Evolutionary conservation across 2,113 vertebrate species (phyloP), one percentile per base, ranked within the genome.

Genomic region (Catharus fuscescens): DNA sequence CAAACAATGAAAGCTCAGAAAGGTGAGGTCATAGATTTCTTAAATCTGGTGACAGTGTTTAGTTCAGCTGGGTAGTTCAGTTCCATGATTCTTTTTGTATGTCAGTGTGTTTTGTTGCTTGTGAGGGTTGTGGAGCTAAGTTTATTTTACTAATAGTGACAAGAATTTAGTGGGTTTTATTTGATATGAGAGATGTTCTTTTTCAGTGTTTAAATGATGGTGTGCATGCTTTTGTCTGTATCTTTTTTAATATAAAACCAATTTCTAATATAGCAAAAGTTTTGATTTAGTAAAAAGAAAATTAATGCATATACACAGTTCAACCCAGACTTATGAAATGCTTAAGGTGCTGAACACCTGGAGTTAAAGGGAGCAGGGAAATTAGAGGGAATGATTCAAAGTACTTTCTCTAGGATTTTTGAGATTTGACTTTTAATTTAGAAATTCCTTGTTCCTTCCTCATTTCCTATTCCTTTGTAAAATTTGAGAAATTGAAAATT

Each of bases 1-100:
- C 99, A 99, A 96, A 99, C 99, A 10, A 94, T 99, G 97, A 99
- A 98, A 95, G 99, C 99, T 71, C 99, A 99, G 97, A 99, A 98
- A 99, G 99, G 99, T 99, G 97, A 88, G 48, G 17, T 60, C 31
- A 32, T 54, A 13, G 10, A 26, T 95, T 92, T 70, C n/a, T 88
- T 70, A 7, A 18, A 12, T 88, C 25, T 86, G 15, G 31, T 80
- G 23, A 10, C 19, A 29, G 5, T 53, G 12, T 34, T 80, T 36
- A 56, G 36, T 79, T 83, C 34, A 42, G 25, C 36, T 89, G 48
- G 11, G 11, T 71, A 38, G 47, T 34, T 85, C 32, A 42, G 59
- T 73, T 80, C 42, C 32, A 44, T 42, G 14, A 0, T 77, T 59
- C 8, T 57, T 24, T 73, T 32, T 29, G 5, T 52, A 4, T 28